phyloP scores from a whole-genome alignment of 35 echinoderm and acorn worm genomes.

The Amphiura filiformis region DNA sequence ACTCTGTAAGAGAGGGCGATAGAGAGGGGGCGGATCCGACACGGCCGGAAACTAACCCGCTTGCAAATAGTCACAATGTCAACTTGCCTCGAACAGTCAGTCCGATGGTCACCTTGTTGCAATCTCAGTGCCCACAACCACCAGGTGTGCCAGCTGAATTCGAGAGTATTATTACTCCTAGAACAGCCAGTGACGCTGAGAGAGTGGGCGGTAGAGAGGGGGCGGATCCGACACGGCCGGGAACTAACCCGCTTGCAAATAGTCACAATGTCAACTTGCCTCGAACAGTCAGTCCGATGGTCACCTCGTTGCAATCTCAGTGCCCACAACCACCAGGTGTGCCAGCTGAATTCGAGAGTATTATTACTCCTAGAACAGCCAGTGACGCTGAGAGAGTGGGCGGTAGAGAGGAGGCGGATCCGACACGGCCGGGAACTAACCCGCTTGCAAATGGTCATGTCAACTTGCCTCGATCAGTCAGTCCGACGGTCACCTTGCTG shows the following conservation, averaged over 20 bases:
- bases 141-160: too few relatives aligned
- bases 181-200: too few relatives aligned
- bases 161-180: too few relatives aligned
- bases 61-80: not conserved
- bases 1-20: not conserved
- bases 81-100: too few relatives aligned
- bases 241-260: not conserved
- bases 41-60: not conserved
- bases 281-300: too few relatives aligned
- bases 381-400: not conserved
- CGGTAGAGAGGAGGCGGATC: not conserved
- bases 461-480: constrained; percentile 22
- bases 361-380: not conserved
- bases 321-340: not conserved
- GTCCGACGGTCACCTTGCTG: constrained; percentile 36
- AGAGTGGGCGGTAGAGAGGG: too few relatives aligned
- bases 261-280: too few relatives aligned
- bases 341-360: not conserved
- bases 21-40: constrained; percentile 1
- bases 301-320: too few relatives aligned
- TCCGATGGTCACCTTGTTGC: too few relatives aligned
- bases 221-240: not conserved
- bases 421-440: not conserved
- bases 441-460: not conserved
- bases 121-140: too few relatives aligned